Evolutionary conservation across 1,140 invertebrate genomes (phyloP).

Genomic region (Magallana gigas): DNA sequence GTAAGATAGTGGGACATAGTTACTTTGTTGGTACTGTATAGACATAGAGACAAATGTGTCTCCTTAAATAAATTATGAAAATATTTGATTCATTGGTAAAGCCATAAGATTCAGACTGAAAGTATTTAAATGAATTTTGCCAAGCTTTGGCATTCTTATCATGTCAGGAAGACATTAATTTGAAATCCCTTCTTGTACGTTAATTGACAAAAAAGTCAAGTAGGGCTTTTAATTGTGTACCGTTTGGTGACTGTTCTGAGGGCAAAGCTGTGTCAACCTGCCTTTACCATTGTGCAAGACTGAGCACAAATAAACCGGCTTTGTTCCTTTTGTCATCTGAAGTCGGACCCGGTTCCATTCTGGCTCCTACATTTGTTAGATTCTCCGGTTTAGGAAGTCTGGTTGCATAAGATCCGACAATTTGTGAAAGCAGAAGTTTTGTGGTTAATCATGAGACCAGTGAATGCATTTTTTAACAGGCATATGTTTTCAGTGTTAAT

Average conservation of each 20-base stretch:
- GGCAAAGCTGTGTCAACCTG: background rate
- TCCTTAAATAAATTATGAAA: no score
- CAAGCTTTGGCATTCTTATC: background rate
- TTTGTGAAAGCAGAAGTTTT: background rate
- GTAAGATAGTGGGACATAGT: no score
- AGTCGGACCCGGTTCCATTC: slow-evolving; percentile 18
- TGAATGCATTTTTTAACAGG: background rate
- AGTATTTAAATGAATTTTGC: no score
- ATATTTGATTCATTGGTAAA: no score
- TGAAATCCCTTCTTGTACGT: background rate
- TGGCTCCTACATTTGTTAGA: slow-evolving; percentile 4
- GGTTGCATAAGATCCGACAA: background rate
- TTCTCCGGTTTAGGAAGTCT: background rate
- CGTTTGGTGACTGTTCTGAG: slow-evolving; percentile 7
- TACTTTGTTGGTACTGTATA: no score
- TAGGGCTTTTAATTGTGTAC: background rate
- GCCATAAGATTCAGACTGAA: no score
- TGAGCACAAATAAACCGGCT: slow-evolving; percentile 26
- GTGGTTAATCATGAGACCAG: background rate
- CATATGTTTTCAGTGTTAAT: background rate
- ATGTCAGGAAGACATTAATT: background rate
- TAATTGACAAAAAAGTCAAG: slow-evolving; percentile 17
- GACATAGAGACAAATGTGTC: no score
- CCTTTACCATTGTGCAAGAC: slow-evolving; percentile 15
- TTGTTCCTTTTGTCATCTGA: slow-evolving; percentile 11